Evolutionary conservation across 2,797 vertebrate species (phyloP), one percentile per base, ranked within the genome.

Genomic region (Lemur catta): DNA sequence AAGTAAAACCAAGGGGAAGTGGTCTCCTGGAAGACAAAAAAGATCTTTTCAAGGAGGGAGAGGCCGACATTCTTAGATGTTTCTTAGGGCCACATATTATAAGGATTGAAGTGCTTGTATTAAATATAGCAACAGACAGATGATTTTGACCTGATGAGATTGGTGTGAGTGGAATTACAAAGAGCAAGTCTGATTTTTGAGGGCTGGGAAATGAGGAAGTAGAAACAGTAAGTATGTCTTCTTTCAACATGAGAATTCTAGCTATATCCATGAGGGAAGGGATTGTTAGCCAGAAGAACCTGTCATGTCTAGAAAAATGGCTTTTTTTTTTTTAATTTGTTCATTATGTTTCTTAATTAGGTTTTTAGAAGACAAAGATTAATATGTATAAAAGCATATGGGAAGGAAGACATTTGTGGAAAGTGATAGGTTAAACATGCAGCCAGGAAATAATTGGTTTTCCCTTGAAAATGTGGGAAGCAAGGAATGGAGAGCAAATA

Each of bases 41-140:
- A 28, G 4, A 38, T n/a, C 26, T 43, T 61, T 80, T 65, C 7
- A 85, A 72, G 48, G 1, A 65, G 7, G 0, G 11, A 82, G 71
- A 71, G 11, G 10, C 3, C 4, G 35, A 35, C 24, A 7, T 0
- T 26, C 7, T n/a, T 52, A 57, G 20, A 26, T 55, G 1, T 33
- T 69, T 4, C 11, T 92, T 74, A 35, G 4, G 8, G 10, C 43
- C 5, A 89, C 17, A 30, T 24, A 72, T 24, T 18, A 43, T 57
- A 59, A 65, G 2, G 8, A 26, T 11, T 35, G 41, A 41, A 50
- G 35, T 5, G 22, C 1, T 26, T 30, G 2, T 41, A 30, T 11
- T 89, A 80, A 41, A 65, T 80, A n/a, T 41, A 71, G 3, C 26
- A 84, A 50, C 1, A 74, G 7, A 30, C 0, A 22, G 7, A 18